Evolutionary conservation across 2,797 vertebrate genomes (phyloP).

Genomic region (Pitangus sulphuratus): DNA sequence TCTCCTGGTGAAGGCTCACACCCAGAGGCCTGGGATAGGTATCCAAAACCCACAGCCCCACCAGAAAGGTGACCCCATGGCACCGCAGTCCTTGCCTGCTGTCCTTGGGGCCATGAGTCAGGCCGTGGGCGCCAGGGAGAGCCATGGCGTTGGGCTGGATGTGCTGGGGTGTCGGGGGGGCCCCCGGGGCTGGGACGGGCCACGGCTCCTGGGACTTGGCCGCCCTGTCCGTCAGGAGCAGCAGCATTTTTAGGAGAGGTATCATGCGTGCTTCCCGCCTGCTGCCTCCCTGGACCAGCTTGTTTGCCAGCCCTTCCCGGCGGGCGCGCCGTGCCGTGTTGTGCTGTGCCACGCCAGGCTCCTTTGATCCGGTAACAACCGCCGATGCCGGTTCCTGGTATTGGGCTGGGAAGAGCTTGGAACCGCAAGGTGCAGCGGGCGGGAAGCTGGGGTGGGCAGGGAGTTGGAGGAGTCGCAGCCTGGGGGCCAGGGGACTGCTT

Average conservation of each 20-base stretch:
- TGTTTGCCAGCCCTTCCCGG: conserved; percentile 46
- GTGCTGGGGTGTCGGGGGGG: neutral
- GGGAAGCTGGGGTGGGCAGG: neutral
- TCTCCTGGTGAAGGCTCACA: fast-evolving
- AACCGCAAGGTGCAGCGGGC: conserved; percentile 49
- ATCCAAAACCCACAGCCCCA: fast-evolving
- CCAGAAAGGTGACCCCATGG: neutral
- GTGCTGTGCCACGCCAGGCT: neutral
- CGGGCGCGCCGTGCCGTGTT: neutral
- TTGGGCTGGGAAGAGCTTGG: neutral
- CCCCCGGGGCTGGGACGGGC: conserved; percentile 23
- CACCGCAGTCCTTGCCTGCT: neutral
- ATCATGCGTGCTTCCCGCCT: conserved; percentile 40
- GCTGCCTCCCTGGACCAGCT: conserved; percentile 21
- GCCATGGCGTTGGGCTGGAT: neutral
- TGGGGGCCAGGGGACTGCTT: neutral
- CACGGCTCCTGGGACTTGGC: neutral
- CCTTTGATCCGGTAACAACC: neutral
- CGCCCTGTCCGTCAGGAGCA: conserved; percentile 27
- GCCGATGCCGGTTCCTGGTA: neutral
- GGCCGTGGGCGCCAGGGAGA: neutral
- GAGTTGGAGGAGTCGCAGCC: neutral
- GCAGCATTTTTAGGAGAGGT: conserved; percentile 65
- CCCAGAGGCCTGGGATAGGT: neutral
- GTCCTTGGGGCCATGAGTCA: neutral